Evolutionary conservation across 2,797 vertebrate species (phyloP), one percentile per base, ranked within the genome.

Genomic region (Sebastes goodei): DNA sequence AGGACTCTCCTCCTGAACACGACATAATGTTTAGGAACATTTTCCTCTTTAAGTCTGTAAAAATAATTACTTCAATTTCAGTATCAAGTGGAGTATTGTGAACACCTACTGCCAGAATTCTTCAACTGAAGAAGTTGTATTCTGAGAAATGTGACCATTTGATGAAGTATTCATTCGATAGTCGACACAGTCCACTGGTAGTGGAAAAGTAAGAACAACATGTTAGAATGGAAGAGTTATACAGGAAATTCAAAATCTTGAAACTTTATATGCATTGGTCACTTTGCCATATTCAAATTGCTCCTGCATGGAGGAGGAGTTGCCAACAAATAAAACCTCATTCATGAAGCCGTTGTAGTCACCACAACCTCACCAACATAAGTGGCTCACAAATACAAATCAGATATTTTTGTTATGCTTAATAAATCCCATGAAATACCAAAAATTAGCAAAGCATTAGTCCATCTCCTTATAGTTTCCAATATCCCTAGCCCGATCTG

Each of bases 1-100:
- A 98, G 85, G 53, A 98, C 95, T 82, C 97, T 90, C 86, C 96
- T 96, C 94, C 97, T 98, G 52, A 74, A 57, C n/a, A 80, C 0
- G 8, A 66, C 12, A 61, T n/a, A 7, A 5, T 35, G n/a, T 65
- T 66, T 20, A 68, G 38, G 6, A 27, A 71, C 52, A 33, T 27
- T 56, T 42, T 27, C 7, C 10, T 53, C 1, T n/a, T 2, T 14
- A 21, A 6, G 3, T 46, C 6, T 9, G 11, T 14, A 3, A 38
- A 17, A 17, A 49, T 15, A 27, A 38, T 38, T 29, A 25, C 14
- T 33, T 70, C 8, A 38, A 2, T 52, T 29, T 21, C 30, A 11
- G 23, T 11, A 5, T 55, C 4, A 14, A 35, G 9, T 10, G 35
- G 12, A 11, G 7, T 21, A 61, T 21, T 17, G 12, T 21, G 1